Conservation (phyloP, 2,113 vertebrate species). For the Cyprinodon brontotheroides region DNA sequence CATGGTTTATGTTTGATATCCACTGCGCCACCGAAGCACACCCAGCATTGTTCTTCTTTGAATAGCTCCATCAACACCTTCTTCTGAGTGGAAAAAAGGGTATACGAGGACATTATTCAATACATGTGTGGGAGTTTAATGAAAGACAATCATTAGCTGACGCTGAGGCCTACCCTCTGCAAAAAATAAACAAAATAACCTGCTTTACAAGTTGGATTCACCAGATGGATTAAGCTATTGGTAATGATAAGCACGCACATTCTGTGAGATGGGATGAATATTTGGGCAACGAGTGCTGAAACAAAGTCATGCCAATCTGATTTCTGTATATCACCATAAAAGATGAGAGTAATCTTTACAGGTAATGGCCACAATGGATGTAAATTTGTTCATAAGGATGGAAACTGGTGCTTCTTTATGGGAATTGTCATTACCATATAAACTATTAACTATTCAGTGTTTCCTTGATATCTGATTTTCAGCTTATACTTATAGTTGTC, state of each 20-base stretch:
- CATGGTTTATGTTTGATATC: too few relatives aligned
- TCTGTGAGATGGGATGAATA: constrained; percentile 8
- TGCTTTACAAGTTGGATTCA: background rate
- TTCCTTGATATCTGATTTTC: background rate
- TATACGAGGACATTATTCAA: background rate
- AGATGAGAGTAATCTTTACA: background rate
- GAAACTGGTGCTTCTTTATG: background rate
- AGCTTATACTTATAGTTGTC: too few relatives aligned
- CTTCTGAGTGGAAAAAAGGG: background rate
- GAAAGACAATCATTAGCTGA: accelerated
- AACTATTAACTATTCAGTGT: background rate
- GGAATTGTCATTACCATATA: background rate
- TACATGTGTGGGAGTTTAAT: background rate
- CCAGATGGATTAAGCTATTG: background rate
- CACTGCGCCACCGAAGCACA: background rate
- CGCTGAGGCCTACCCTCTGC: background rate
- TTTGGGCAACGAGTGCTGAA: constrained; percentile 8
- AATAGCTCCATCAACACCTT: background rate
- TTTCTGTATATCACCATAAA: background rate
- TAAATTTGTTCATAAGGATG: background rate
- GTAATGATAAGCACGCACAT: constrained; percentile 9
- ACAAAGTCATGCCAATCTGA: background rate
- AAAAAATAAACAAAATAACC: constrained; percentile 5
- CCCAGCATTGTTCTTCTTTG: background rate
- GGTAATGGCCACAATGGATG: background rate